Base-by-base conservation (phyloP, 2,113 vertebrate species). In the Callochromis pleurospilus region DNA sequence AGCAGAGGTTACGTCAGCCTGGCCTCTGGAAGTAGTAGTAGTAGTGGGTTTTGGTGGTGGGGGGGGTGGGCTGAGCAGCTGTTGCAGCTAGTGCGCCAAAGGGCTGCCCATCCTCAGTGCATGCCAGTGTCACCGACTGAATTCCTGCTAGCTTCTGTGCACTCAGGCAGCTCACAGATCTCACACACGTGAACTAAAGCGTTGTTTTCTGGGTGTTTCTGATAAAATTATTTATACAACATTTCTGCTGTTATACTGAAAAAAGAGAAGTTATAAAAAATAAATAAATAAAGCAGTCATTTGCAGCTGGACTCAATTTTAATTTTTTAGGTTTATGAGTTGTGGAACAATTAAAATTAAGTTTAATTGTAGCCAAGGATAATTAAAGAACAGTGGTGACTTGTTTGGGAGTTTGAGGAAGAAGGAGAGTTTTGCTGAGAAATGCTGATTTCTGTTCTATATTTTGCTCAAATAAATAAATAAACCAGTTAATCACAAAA, bases 71-170 rank as follows among this genome's bases (percentile, higher is more conserved):
- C 83, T 31, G 83, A 92, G 92, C 94, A 93, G 95, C 94, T 95
- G 95, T 92, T 94, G 87, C 84, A 81, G 90, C 92, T 84, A n/a
- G 85, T 82, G 86, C 79, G 92, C 93, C 94, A 94, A 90, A 86
- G 92, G 93, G 90, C 88, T 85, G 82, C 84, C 87, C 55, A 36
- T 65, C 60, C 81, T 88, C 79, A 17, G 55, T 47, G 38, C 75
- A 82, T 19, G 84, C 84, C 60, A 45, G 49, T 9, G 77, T 62
- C 79, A 79, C 80, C 24, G 56, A 68, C 15, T 62, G 33, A 47
- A 51, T 86, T 83, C 85, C 81, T 26, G 14, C 70, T 49, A 1
- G 65, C 45, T 49, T 82, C 33, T 56, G 82, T 45, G 29, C 38
- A 47, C 85, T 54, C 36, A 36, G 33, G 45, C 40, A 65, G 77